phyloP scores from a whole-genome alignment of 2,113 vertebrate genomes.

The Rallus limicola region DNA sequence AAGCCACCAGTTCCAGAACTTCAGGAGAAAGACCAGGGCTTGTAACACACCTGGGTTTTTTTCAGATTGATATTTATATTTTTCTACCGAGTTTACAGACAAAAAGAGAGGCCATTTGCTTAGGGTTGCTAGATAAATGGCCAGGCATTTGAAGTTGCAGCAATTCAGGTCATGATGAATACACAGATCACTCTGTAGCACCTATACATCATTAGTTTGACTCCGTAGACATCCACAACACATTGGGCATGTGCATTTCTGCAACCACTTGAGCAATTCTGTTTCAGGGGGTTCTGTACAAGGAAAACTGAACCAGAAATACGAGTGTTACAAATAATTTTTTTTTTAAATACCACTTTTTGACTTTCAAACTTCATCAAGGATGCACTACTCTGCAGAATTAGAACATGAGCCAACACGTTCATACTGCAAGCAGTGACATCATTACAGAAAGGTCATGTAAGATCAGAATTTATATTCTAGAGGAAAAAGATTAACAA shows the following conservation, averaged over 20 bases:
- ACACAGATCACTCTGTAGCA: neutral
- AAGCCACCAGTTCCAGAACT: neutral
- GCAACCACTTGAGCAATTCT: neutral
- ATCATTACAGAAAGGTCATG: conserved; percentile 10
- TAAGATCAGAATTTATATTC: neutral
- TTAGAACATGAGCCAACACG: neutral
- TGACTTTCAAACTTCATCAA: conserved; percentile 22
- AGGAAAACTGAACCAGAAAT: neutral
- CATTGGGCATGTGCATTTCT: neutral
- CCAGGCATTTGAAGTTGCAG: neutral
- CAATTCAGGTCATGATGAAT: neutral
- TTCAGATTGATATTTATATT: neutral
- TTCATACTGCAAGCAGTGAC: neutral
- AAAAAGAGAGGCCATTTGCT: neutral
- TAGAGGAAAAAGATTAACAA: neutral
- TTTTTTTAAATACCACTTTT: neutral
- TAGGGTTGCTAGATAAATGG: neutral
- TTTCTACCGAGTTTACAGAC: neutral
- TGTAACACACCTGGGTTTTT: neutral
- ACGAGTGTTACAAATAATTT: neutral
- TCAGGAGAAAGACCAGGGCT: neutral
- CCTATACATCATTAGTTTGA: neutral
- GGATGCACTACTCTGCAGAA: neutral
- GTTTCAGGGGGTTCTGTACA: neutral
- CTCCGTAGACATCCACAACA: rapidly evolving